Evolutionary conservation across 2,797 vertebrate genomes (phyloP), one percentile per base, ranked within the genome.

Genomic region (Diplodus puntazzo): DNA sequence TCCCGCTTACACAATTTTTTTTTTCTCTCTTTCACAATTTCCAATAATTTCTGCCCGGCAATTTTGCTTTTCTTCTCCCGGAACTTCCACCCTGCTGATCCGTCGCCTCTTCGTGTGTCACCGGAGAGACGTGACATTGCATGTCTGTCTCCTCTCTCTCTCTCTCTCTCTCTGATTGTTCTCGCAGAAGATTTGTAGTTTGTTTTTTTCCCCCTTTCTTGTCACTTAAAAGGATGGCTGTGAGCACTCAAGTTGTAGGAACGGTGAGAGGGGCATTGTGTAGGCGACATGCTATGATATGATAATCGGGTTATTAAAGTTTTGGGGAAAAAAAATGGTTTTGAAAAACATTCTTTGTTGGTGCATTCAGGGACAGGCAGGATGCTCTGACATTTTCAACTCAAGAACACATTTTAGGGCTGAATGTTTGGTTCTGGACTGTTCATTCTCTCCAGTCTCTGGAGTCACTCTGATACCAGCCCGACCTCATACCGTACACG

Each of bases 21-120:
- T 39, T 39, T 9, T 42, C 58, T 61, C 73, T 30, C 21, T 2
- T 48, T 46, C 1, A 4, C 54, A 60, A 84, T 83, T 82, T 73
- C 63, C 62, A 7, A 1, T 74, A 17, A 86, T 80, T 75, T 75
- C 42, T 65, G 21, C 13, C 39, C 30, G 45, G 18, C 50, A 43
- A 63, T 74, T 62, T 62, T 1, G 3, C 49, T 65, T 79, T 70
- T 74, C 49, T 85, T 21, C 39, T n/a, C 18, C 25, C 34, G 71
- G 21, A 82, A 54, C 70, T 42, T 70, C 55, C 50, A 59, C 46
- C 49, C 18, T 17, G 68, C 52, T 65, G 25, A 74, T 50, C 46
- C 12, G 53, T 58, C 20, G 13, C 25, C 60, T 76, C 25, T 73
- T 17, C 60, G 53, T 27, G 48, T 71, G 61, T 63, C 66, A 12